Conservation (phyloP, 2,797 vertebrate species). For the Perodicticus potto region DNA sequence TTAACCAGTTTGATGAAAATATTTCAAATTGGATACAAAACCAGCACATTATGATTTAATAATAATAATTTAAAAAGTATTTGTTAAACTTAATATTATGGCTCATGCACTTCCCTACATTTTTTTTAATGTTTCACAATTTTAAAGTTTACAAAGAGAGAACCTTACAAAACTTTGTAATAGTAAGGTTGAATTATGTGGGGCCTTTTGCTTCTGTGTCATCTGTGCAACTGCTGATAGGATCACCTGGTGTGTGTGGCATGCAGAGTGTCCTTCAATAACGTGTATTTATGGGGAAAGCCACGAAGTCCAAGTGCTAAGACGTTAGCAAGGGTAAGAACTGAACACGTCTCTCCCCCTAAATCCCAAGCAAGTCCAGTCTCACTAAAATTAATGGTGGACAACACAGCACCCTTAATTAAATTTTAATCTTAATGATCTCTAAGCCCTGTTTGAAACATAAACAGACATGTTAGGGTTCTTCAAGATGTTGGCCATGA, state of each 20-base stretch:
- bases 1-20: too few species aligned
- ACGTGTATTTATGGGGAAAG: neutral
- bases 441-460: constrained; percentile 40
- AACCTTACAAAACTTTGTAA: neutral
- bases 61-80: neutral
- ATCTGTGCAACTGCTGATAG: neutral
- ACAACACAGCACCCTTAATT: constrained; percentile 55
- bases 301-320: neutral
- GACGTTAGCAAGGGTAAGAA: constrained; percentile 20
- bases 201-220: neutral
- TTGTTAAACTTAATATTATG: constrained; percentile 4
- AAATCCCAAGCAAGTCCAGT: constrained; percentile 32
- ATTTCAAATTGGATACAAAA: too few species aligned
- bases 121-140: neutral
- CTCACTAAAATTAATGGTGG: constrained; percentile 68
- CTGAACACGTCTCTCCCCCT: neutral
- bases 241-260: constrained; percentile 13
- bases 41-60: too few species aligned
- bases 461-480: constrained; percentile 57
- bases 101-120: neutral
- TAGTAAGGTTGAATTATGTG: constrained; percentile 14
- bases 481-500: constrained; percentile 52
- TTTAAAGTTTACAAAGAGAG: neutral
- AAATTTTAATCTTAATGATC: constrained; percentile 76
- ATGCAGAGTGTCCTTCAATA: neutral